These are phyloP conservation scores for Pogonognathellus flavescens DNA, from an alignment of 1,140 invertebrate genomes.

Conservation along the genomic window DNA sequence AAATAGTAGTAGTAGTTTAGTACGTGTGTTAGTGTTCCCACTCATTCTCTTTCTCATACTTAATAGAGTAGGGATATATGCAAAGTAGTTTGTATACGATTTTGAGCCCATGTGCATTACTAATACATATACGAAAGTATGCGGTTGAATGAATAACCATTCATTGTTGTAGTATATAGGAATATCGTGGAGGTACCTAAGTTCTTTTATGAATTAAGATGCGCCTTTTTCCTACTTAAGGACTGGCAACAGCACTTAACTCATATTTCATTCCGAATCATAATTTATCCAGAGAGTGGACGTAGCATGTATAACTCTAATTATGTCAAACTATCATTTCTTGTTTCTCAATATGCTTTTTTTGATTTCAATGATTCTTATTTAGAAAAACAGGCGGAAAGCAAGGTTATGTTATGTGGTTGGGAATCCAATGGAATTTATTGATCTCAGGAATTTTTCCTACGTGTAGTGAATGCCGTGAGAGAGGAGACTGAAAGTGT, in stretches of 20 bases:
- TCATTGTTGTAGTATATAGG: neutral
- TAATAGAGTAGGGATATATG: neutral
- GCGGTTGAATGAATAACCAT: slow-evolving; percentile 3
- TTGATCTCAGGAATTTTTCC: neutral
- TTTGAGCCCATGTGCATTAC: neutral
- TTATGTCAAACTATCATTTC: slow-evolving; percentile 50
- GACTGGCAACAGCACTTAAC: slow-evolving; percentile 19
- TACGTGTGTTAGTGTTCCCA: no score
- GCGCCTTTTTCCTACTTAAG: slow-evolving; percentile 7
- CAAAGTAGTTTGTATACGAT: neutral
- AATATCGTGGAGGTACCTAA: neutral
- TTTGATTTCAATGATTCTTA: slow-evolving; percentile 35
- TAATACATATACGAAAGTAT: neutral
- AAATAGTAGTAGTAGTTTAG: no score
- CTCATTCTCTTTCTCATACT: neutral
- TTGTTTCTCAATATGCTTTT: slow-evolving; percentile 17
- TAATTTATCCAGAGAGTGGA: slow-evolving; percentile 32
- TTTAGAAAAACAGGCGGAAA: neutral
- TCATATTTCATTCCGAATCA: slow-evolving; percentile 51
- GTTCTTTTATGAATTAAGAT: slow-evolving; percentile 46
- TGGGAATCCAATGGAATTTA: neutral
- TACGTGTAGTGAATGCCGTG: neutral
- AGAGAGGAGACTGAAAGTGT: no score
- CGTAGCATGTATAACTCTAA: slow-evolving; percentile 52
- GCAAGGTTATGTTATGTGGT: neutral